Base-by-base conservation (phyloP, 2,113 vertebrate genomes). In the Lucifuga dentata region DNA sequence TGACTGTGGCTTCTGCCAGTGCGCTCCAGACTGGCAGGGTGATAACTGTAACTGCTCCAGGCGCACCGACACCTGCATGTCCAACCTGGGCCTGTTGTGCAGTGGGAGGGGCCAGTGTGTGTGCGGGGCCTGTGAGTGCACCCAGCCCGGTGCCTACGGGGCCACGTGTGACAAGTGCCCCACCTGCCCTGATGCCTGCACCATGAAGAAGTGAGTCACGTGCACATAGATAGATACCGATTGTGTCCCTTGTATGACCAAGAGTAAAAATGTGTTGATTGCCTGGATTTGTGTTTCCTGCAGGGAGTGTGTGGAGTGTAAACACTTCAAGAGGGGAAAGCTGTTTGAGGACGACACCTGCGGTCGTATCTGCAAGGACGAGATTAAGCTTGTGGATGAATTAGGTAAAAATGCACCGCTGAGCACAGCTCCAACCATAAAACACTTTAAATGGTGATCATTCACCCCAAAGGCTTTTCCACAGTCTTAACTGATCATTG, bases 221-320 rank as follows among this genome's bases (percentile, higher is more conserved):
- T 29, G 26, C 43, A 11, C 13, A 36, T 10, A 11, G 7, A 13
- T 2, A n/a, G n/a, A n/a, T n/a, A n/a, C n/a, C n/a, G n/a, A n/a
- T n/a, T n/a, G 26, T 29, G 26, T 29, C 7, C 26, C 7, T 5
- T 29, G 26, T 29, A 7, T 29, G 26, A 29, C 26, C 26, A 29
- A 29, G 3, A 29, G 26, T 7, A 29, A 29, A n/a, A 29, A 7
- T 29, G 3, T 29, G 26, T 29, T 29, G 3, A 29, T 29, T 23
- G 17, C 17, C n/a, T 5, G 12, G 1, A 9, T 23, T 7, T 15
- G 0, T 38, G 10, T 57, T 45, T 36, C n/a, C 59, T 41, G 11
- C 81, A 99, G 98, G 85, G 94, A 95, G 1, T 99, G 98, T 1
- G 96, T 99, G 72, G 97, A 98, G 76, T 99, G 98, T 83, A 96